Percentiles rank a stretch among this genome's conserved stretches.
Conservation (phyloP, 92 coral and sea anemone species). For the Ricordea florida region DNA sequence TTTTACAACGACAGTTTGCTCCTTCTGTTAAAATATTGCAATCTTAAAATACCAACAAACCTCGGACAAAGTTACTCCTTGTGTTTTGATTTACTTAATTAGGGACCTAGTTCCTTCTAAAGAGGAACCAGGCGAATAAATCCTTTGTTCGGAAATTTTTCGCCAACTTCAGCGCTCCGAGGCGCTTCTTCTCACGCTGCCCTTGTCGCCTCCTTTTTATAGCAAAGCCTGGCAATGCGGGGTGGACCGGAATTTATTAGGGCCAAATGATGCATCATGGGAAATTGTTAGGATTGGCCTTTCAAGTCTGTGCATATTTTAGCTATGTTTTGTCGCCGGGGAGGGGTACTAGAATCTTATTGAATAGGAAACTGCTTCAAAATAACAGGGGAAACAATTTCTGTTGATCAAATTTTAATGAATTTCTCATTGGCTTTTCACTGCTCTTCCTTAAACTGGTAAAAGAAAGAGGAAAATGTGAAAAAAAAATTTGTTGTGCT, state of each 20-base stretch:
- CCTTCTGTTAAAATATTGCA: not conserved
- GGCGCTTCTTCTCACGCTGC: constrained; percentile 54
- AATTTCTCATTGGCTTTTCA: too few species aligned
- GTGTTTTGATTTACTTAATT: not conserved
- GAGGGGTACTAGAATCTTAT: too few species aligned
- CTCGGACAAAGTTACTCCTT: not conserved
- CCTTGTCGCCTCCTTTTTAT: constrained; percentile 50
- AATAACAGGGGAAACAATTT: too few species aligned
- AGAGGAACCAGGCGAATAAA: constrained; percentile 19
- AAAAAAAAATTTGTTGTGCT: too few species aligned
- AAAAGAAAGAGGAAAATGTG: too few species aligned
- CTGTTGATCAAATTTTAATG: too few species aligned
- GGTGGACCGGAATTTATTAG: constrained; percentile 49
- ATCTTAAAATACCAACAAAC: not conserved
- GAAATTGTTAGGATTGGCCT: too few species aligned
- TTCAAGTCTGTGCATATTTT: too few species aligned
- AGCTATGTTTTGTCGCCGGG: too few species aligned
- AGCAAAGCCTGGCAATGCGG: constrained; percentile 48
- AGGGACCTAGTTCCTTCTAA: constrained; percentile 4
- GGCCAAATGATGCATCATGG: constrained; percentile 44
- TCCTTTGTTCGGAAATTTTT: constrained; percentile 1
- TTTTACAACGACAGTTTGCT: not conserved
- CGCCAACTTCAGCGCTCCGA: constrained; percentile 42
- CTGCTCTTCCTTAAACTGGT: too few species aligned
- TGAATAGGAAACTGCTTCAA: too few species aligned